Evolutionary conservation across 2,113 vertebrate genomes (phyloP).

Genomic region (Anoplopoma fimbria): DNA sequence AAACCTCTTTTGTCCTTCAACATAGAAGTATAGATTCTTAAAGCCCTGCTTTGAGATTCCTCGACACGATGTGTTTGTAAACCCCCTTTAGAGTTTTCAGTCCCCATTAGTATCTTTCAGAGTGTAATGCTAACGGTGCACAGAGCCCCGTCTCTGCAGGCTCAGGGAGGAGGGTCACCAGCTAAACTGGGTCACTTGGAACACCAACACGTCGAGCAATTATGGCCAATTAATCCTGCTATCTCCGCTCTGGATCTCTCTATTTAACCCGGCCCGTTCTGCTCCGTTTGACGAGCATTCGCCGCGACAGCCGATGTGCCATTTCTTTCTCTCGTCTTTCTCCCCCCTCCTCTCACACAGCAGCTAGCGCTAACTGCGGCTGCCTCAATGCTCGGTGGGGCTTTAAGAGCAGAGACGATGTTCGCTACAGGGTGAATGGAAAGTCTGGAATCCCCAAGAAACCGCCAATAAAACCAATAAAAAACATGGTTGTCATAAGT

Average conservation of each 20-base stretch:
- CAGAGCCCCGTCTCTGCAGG: constrained; percentile 2
- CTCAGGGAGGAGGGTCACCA: background rate
- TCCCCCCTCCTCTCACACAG: background rate
- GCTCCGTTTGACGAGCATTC: constrained; percentile 62
- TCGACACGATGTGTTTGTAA: background rate
- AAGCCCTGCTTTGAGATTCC: background rate
- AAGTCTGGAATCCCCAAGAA: constrained; percentile 18
- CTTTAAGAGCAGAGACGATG: constrained; percentile 5
- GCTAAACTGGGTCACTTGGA: constrained; percentile 76
- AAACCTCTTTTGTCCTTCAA: background rate
- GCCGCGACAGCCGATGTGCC: constrained; percentile 59
- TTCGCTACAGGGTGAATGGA: background rate
- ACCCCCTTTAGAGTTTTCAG: background rate
- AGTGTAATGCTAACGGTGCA: background rate
- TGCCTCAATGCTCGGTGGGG: background rate
- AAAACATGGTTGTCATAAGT: background rate
- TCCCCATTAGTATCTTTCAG: background rate
- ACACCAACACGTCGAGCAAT: constrained; percentile 66
- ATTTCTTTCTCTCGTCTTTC: constrained; percentile 37
- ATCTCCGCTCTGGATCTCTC: constrained; percentile 58
- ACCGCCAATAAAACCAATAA: background rate
- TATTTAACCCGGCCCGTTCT: constrained; percentile 65
- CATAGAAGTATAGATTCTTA: background rate
- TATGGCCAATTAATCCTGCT: constrained; percentile 71
- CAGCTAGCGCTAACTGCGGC: background rate